phyloP scores from a whole-genome alignment of 2,797 vertebrate species.

The Lagocephalus sceleratus region DNA sequence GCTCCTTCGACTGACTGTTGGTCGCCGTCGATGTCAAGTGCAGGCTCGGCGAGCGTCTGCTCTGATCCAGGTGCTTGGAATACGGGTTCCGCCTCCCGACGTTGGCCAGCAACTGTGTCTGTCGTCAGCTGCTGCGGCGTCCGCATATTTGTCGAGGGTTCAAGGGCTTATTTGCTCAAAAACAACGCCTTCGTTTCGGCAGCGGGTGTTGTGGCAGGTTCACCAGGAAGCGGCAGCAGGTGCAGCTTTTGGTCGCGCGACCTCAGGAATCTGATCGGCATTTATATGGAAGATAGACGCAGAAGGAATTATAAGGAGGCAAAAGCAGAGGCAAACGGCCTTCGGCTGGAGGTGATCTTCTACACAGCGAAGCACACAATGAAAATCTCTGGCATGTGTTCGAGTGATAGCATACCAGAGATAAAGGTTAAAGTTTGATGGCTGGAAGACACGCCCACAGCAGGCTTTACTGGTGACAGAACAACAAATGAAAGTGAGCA shows the following conservation, averaged over 20 bases:
- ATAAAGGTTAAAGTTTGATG: slow-evolving; percentile 31
- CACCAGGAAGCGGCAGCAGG: slow-evolving; percentile 22
- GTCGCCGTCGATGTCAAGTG: too few species aligned
- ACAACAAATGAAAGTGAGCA: neutral
- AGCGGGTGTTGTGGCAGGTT: slow-evolving; percentile 23
- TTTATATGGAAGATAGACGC: neutral
- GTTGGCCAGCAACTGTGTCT: too few species aligned
- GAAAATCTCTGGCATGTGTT: slow-evolving; percentile 50
- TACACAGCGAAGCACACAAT: slow-evolving; percentile 9
- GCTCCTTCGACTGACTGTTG: too few species aligned
- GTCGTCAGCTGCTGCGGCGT: neutral
- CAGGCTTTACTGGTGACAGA: slow-evolving; percentile 18
- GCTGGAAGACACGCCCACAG: slow-evolving; percentile 7
- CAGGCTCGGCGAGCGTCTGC: too few species aligned
- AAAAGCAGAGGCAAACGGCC: too few species aligned
- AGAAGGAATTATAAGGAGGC: neutral
- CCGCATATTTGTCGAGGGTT: slow-evolving; percentile 10
- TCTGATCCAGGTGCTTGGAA: neutral
- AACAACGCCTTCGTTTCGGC: slow-evolving; percentile 39
- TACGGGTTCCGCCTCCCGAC: neutral
- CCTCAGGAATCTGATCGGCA: neutral
- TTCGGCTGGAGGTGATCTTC: neutral
- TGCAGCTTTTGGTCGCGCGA: neutral
- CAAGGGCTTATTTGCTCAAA: slow-evolving; percentile 44
- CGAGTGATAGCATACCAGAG: slow-evolving; percentile 39